Evolutionary conservation across 1,140 invertebrate species (phyloP).

Genomic region (Bactericera cockerelli): DNA sequence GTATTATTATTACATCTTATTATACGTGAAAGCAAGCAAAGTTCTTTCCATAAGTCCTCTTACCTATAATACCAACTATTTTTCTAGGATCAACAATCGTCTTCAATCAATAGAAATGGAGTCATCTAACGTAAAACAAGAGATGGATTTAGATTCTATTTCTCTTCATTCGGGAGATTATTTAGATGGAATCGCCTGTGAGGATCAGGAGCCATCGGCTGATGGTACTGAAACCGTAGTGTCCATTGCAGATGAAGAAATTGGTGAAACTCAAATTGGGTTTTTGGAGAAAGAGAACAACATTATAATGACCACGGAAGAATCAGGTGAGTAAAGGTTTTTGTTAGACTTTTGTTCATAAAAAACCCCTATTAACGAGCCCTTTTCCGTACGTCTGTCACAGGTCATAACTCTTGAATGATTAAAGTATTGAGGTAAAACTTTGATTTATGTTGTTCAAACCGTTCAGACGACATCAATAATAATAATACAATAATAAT

Average conservation of each 20-base stretch:
- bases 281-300: slow-evolving; percentile 1
- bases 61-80: no score
- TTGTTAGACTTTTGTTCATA: not conserved
- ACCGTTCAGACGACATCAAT: not conserved
- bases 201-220: not conserved
- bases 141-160: slow-evolving; percentile 6
- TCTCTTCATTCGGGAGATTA: not conserved
- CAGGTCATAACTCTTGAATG: no score
- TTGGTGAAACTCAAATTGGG: not conserved
- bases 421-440: not conserved
- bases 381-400: no score
- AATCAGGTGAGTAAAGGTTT: not conserved
- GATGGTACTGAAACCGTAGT: not conserved
- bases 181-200: not conserved
- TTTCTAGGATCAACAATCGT: no score
- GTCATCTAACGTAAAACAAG: not conserved
- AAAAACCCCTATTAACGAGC: no score
- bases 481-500: no score
- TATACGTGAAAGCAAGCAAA: no score
- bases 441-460: not conserved
- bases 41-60: no score
- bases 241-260: not conserved
- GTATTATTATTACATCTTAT: no score
- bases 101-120: no score
- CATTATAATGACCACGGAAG: not conserved